Evolutionary conservation across 2,797 vertebrate genomes (phyloP), one percentile per base, ranked within the genome.

Genomic region (Echiichthys vipera): DNA sequence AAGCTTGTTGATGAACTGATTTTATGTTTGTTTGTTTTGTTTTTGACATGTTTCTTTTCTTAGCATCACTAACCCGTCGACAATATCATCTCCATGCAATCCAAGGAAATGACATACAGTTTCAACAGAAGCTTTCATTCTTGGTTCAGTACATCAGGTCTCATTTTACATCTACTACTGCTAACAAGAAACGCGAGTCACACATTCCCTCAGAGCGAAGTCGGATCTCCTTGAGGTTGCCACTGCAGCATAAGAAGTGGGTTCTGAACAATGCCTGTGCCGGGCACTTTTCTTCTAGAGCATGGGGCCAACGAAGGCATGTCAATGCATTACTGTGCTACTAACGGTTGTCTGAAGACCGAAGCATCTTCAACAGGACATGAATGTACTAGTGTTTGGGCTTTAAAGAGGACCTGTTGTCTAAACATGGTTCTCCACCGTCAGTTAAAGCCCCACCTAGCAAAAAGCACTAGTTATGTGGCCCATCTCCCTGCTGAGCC

Each of bases 371-470:
- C 65, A 90, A 87, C 84, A 86, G 88, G 87, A 91, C 83, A 84
- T 91, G 92, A 92, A 91, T 92, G 92, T 92, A 91, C 79, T 79
- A 83, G 84, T 89, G 86, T 84, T 78, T 68, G 86, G 86, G 84
- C 84, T 77, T 75, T 80, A 73, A 79, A 75, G 81, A 74, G 65
- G 76, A 27, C 71, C 62, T 81, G 77, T 80, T 73, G 56, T 84
- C 49, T 54, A 43, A 80, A 80, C 80, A 71, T 76, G 63, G 50
- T 54, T 70, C 76, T 84, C 65, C 32, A 8, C 63, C 58, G 83
- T 84, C 76, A 72, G 68, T 82, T 74, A 72, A 84, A 80, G 78
- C 82, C 81, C 81, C 73, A 45, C 71, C 77, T 84, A 74, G 87
- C 80, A 81, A 87, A 84, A 74, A 80, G 78, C 82, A 88, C 81